Percentiles rank a stretch among this genome's conserved stretches.
phyloP scores from a whole-genome alignment of 2,888 invertebrate species.

The Hermaeophaga mercurialis region DNA sequence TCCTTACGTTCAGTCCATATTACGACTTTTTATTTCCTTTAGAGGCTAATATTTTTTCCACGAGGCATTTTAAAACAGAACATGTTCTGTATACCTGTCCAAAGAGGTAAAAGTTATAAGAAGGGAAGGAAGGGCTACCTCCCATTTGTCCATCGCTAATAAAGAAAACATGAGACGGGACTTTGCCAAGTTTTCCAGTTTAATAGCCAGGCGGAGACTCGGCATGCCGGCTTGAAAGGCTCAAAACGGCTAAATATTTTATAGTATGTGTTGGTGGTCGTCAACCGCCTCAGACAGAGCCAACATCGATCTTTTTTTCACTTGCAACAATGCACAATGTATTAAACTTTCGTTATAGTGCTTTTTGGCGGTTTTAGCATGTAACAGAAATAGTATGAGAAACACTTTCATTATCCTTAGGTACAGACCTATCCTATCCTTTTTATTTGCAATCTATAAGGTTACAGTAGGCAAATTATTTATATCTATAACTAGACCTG shows the following conservation, averaged over 20 bases:
- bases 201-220: slow-evolving; percentile 29
- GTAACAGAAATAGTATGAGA: too few relatives aligned
- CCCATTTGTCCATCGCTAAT: slow-evolving; percentile 33
- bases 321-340: too few relatives aligned
- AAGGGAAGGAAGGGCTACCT: neutral
- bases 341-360: too few relatives aligned
- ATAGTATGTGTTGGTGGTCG: slow-evolving; percentile 14
- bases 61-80: slow-evolving; percentile 6
- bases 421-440: too few relatives aligned
- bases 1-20: too few relatives aligned
- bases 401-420: too few relatives aligned
- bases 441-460: too few relatives aligned
- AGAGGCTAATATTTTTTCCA: neutral
- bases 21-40: neutral
- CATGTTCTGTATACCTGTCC: neutral
- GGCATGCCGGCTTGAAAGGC: slow-evolving; percentile 13
- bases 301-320: too few relatives aligned
- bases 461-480: too few relatives aligned
- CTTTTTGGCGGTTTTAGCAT: too few relatives aligned
- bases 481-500: too few relatives aligned
- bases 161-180: slow-evolving; percentile 40
- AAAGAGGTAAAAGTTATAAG: neutral
- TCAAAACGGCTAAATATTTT: slow-evolving; percentile 25
- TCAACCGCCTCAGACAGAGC: too few relatives aligned
- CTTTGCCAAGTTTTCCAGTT: slow-evolving; percentile 38